Evolutionary conservation across 2,797 vertebrate species (phyloP).

Genomic region (Furcifer pardalis): DNA sequence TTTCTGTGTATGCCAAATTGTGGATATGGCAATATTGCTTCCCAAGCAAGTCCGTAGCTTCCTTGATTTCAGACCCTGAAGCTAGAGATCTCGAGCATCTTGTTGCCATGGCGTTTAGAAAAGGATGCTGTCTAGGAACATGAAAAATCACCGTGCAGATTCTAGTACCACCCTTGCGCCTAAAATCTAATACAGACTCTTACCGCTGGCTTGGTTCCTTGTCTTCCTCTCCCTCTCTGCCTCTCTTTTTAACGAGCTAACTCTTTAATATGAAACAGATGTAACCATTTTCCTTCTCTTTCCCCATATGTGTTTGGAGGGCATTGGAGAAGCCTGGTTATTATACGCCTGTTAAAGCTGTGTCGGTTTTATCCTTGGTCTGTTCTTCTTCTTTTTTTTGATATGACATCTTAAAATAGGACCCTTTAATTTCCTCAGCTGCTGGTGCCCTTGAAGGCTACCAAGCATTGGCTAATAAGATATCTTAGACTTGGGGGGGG

Average conservation of each 20-base stretch:
- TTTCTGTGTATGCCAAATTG: no score
- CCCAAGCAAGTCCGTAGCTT: not conserved
- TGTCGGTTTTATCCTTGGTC: not conserved
- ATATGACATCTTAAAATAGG: slow-evolving; percentile 7
- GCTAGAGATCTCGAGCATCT: not conserved
- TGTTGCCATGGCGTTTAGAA: not conserved
- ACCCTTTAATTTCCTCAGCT: slow-evolving; percentile 15
- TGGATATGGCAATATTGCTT: no score
- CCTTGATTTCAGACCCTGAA: not conserved
- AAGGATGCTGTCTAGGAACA: not conserved
- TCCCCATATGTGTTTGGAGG: not conserved
- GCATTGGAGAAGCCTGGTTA: not conserved
- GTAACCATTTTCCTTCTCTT: not conserved
- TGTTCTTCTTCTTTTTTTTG: not conserved
- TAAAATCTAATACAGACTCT: not conserved
- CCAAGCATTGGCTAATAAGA: slow-evolving; percentile 22
- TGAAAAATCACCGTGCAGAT: not conserved
- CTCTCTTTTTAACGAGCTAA: not conserved
- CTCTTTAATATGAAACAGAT: slow-evolving; percentile 17
- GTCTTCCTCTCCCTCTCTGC: not conserved
- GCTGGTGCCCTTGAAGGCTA: not conserved
- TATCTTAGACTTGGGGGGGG: slow-evolving; percentile 37
- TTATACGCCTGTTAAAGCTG: not conserved
- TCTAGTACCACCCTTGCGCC: not conserved
- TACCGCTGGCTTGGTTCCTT: not conserved